These are phyloP conservation scores for Gallinago nigripennis DNA, from an alignment of 2,797 vertebrate species.

Conservation along the genomic window DNA sequence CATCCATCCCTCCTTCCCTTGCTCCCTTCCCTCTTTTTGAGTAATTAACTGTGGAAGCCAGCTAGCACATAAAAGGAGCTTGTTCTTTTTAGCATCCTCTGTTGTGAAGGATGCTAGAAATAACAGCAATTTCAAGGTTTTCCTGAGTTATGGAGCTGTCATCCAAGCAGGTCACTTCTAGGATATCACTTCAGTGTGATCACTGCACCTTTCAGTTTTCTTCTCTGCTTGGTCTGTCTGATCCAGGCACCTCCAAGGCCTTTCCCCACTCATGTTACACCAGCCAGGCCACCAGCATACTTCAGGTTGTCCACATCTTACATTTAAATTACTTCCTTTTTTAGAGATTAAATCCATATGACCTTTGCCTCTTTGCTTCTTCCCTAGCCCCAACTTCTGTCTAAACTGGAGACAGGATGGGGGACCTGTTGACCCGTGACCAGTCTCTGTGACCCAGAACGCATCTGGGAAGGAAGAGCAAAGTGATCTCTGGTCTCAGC, in stretches of 20 bases:
- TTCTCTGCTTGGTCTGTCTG: background rate
- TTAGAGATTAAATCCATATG: background rate
- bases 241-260: background rate
- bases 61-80: background rate
- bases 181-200: background rate
- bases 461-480: conserved; percentile 8
- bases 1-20: background rate
- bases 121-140: background rate
- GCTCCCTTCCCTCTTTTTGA: background rate
- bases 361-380: background rate
- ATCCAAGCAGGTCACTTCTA: background rate
- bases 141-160: background rate
- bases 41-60: background rate
- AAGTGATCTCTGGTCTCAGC: background rate
- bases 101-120: background rate
- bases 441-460: background rate
- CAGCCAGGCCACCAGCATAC: background rate
- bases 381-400: background rate
- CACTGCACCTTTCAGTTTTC: background rate
- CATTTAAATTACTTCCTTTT: background rate
- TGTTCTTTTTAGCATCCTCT: background rate
- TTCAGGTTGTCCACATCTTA: background rate
- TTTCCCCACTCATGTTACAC: background rate
- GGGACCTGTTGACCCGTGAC: background rate
- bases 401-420: background rate